A percentile compares a stretch with the other conserved stretches of the same genome.
These are phyloP conservation scores for Heterotilapia buettikoferi DNA, from an alignment of 2,113 vertebrate genomes.

Conservation along the genomic window DNA sequence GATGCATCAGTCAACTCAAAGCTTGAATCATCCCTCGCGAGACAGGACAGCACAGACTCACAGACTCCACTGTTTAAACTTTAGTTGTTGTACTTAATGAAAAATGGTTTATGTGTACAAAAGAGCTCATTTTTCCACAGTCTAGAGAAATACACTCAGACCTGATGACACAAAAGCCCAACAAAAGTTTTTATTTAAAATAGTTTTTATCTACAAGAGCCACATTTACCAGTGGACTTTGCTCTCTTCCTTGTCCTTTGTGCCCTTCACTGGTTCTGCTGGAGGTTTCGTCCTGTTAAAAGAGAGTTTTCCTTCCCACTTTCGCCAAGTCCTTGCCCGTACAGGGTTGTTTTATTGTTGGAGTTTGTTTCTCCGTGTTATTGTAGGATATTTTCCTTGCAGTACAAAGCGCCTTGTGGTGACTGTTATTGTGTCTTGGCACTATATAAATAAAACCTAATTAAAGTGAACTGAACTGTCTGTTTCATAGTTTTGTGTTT, in stretches of 20 bases:
- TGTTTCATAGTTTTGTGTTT: background rate
- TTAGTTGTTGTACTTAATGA: background rate
- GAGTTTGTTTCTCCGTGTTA: background rate
- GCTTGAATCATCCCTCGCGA: background rate
- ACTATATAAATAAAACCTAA: background rate
- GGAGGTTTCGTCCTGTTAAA: background rate
- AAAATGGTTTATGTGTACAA: background rate
- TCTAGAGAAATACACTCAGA: background rate
- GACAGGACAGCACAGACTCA: background rate
- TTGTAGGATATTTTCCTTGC: background rate
- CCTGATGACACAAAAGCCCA: background rate
- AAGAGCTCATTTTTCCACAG: background rate
- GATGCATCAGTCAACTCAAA: background rate
- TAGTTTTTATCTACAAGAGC: background rate
- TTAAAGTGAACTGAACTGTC: background rate
- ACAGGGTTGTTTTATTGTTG: background rate
- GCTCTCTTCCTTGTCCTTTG: background rate
- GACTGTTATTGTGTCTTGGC: background rate
- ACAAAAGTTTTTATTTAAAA: background rate
- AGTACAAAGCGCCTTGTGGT: background rate
- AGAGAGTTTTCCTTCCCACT: background rate
- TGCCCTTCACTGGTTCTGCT: background rate
- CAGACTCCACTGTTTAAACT: background rate
- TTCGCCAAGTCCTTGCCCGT: background rate
- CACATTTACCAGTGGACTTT: background rate